Evolutionary conservation across 2,888 invertebrate genomes (phyloP).

Genomic region (Parthenolecanium corni): DNA sequence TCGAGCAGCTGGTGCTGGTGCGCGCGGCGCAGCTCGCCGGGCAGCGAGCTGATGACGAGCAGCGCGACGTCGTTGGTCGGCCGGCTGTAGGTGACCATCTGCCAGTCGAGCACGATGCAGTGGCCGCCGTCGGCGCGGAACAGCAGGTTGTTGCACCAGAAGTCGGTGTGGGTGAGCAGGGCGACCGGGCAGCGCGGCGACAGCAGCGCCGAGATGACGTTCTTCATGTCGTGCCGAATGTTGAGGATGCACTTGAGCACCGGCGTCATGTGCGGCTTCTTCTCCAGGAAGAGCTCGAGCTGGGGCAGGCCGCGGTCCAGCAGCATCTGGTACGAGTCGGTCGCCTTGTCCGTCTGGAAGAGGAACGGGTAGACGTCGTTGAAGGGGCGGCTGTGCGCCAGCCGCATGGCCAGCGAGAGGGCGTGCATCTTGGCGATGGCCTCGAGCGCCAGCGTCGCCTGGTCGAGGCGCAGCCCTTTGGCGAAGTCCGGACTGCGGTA

Average conservation of each 20-base stretch:
- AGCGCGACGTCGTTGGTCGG: slow-evolving; percentile 66
- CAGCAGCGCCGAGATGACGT: slow-evolving; percentile 56
- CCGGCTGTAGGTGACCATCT: slow-evolving; percentile 52
- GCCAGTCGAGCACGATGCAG: slow-evolving; percentile 69
- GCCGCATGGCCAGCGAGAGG: slow-evolving; percentile 52
- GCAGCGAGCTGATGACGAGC: slow-evolving; percentile 57
- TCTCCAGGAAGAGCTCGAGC: slow-evolving; percentile 46
- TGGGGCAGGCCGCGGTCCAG: slow-evolving; percentile 67
- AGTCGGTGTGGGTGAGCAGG: slow-evolving; percentile 68
- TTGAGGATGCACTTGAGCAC: slow-evolving; percentile 49
- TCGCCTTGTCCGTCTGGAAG: slow-evolving; percentile 65
- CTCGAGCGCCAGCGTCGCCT: slow-evolving; percentile 56
- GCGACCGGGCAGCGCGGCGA: slow-evolving; percentile 61
- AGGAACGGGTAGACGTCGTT: slow-evolving; percentile 53
- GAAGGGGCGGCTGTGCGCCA: slow-evolving; percentile 39
- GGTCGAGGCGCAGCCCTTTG: slow-evolving; percentile 51
- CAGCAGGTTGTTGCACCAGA: slow-evolving; percentile 70
- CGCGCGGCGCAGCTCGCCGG: slow-evolving; percentile 55
- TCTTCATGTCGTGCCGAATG: slow-evolving; percentile 55
- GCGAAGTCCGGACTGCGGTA: slow-evolving; percentile 57
- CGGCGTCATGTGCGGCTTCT: slow-evolving; percentile 43
- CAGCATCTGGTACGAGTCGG: slow-evolving; percentile 65
- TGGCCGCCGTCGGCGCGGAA: slow-evolving; percentile 47
- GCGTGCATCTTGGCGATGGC: slow-evolving; percentile 64
- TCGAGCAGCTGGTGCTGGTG: slow-evolving; percentile 54